Evolutionary conservation across 2,888 invertebrate genomes (phyloP).

Genomic region (Spatulosminthurus flaviceps): DNA sequence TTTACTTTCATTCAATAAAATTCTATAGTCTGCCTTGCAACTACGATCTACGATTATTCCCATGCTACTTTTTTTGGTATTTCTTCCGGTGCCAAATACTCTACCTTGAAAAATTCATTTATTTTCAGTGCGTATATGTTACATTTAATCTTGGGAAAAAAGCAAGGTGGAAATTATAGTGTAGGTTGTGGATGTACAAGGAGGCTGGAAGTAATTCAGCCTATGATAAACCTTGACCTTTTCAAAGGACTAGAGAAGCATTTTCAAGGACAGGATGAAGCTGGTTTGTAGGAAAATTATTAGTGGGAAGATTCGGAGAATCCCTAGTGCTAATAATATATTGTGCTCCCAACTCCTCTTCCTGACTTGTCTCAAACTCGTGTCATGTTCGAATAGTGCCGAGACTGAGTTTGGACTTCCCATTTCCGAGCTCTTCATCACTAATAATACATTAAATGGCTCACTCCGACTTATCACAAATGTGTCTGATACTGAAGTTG

Average conservation of each 20-base stretch:
- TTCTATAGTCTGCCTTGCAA: background rate
- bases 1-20: background rate
- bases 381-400: slow-evolving; percentile 25
- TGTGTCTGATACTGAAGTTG: slow-evolving; percentile 53
- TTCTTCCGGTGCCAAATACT: too few species aligned
- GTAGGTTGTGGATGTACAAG: too few species aligned
- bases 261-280: slow-evolving; percentile 27
- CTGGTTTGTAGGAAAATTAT: background rate
- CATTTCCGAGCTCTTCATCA: slow-evolving; percentile 37
- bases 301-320: background rate
- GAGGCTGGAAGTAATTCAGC: too few species aligned
- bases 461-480: slow-evolving; percentile 43
- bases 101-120: too few species aligned
- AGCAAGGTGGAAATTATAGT: too few species aligned
- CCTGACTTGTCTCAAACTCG: background rate
- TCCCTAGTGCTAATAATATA: too few species aligned
- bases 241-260: background rate
- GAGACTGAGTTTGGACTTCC: slow-evolving; percentile 45
- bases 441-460: slow-evolving; percentile 18
- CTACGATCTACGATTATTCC: too few species aligned
- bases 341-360: background rate
- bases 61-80: too few species aligned
- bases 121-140: too few species aligned
- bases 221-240: background rate
- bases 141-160: too few species aligned